Evolutionary conservation across 2,113 vertebrate species (phyloP).

Genomic region (Eolophus roseicapilla): DNA sequence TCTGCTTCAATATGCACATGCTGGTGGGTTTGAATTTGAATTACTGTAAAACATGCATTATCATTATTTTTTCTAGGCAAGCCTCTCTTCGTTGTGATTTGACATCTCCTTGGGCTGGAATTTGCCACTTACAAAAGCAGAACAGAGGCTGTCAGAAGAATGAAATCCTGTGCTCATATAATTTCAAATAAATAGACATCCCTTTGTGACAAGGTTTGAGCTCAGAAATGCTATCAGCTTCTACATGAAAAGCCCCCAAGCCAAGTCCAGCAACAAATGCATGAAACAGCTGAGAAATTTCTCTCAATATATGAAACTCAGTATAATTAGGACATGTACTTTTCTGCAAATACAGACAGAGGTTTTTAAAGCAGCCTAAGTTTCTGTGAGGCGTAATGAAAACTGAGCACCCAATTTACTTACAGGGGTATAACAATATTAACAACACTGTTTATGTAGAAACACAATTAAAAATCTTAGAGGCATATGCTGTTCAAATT

Average conservation of each 20-base stretch:
- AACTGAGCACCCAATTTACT: background rate
- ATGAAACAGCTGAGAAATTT: background rate
- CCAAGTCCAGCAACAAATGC: background rate
- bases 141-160: slow-evolving; percentile 17
- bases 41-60: background rate
- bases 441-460: background rate
- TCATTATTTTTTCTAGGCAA: background rate
- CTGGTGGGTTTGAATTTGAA: slow-evolving; percentile 2
- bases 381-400: background rate
- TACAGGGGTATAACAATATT: background rate
- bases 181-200: background rate
- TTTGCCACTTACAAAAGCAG: slow-evolving; percentile 12
- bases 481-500: background rate
- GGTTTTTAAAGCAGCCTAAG: background rate
- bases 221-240: background rate
- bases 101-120: slow-evolving; percentile 21
- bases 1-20: background rate
- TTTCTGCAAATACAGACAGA: background rate
- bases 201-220: background rate
- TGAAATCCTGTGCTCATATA: background rate
- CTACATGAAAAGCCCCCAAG: background rate
- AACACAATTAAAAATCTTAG: background rate
- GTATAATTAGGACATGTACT: background rate
- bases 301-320: background rate
- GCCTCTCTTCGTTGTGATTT: background rate